Evolutionary conservation across 2,888 invertebrate species (phyloP), one percentile per base, ranked within the genome.

Genomic region (Callimorpha dominula): DNA sequence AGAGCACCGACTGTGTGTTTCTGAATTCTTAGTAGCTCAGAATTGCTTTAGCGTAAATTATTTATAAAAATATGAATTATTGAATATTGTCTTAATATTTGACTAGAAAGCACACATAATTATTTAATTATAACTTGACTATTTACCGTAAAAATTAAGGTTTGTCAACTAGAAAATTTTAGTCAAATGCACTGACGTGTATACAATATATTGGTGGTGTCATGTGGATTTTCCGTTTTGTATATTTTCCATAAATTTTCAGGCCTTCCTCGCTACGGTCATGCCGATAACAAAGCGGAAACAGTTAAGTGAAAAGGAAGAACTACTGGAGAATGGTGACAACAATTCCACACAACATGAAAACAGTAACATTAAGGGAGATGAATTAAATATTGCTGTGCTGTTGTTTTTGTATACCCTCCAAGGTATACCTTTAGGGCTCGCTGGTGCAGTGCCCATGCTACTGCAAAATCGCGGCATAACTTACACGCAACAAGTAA

Each of bases 371-470:
- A 94, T 97, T 76, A 96, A 96, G 85, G 98, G 98, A 17, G 98
- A 98, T 92, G 96, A 97, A 85, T 90, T 96, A 70, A 99, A 98
- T 89, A 98, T 99, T 82, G 97, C 97, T 17, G 96, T 99, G 75
- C 96, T 99, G 67, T 96, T 99, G 80, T 98, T 99, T 91, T 96
- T 99, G 7, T 99, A 99, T 90, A 96, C 99, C 63, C 96, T 99
- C 42, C 99, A 99, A 96, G 99, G 99, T 9, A 98, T 98, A 90
- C 99, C 99, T 0, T 94, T 99, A 5, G 99, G 99, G 1, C 94
- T 99, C 49, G 98, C 98, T 63, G 98, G 98, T 40, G 99, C 99
- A 49, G 97, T 99, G 83, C 99, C 99, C 0, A 98, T 99, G 98
- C 96, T 99, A 71, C 96, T 99, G 72, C 99, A 99, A 90, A 98